Conservation (phyloP, 2,797 vertebrate genomes). For the Cossypha caffra region DNA sequence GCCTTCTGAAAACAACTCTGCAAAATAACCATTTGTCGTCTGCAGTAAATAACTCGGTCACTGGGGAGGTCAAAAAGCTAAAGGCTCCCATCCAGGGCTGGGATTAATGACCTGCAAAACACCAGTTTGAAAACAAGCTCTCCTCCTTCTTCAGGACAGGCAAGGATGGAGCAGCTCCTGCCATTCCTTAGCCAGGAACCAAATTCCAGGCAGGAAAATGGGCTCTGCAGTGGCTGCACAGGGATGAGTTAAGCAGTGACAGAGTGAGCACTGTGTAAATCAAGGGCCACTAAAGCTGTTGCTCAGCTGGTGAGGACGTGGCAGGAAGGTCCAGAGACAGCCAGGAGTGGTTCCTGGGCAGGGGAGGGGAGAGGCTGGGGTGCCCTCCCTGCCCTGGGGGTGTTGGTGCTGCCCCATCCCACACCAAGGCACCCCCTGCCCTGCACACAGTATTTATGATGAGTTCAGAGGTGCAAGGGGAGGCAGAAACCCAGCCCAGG, state of each 20-base stretch:
- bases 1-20: neutral
- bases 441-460: constrained; percentile 19
- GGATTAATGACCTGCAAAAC: constrained; percentile 72
- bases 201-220: constrained; percentile 44
- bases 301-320: neutral
- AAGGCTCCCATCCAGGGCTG: constrained; percentile 46
- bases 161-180: constrained; percentile 58
- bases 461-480: constrained; percentile 3
- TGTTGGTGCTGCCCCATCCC: neutral
- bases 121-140: constrained; percentile 35
- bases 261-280: constrained; percentile 53
- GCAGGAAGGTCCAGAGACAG: neutral
- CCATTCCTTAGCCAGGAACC: neutral
- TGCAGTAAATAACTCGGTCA: constrained; percentile 59
- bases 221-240: neutral
- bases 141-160: constrained; percentile 11
- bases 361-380: neutral
- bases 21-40: constrained; percentile 25
- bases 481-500: constrained; percentile 13
- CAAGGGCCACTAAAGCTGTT: neutral
- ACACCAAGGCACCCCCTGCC: neutral
- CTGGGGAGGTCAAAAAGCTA: constrained; percentile 49
- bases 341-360: neutral
- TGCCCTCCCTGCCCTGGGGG: neutral
- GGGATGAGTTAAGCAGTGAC: constrained; percentile 50